Percentiles rank a stretch among this genome's conserved stretches.
phyloP scores from a whole-genome alignment of 2,888 invertebrate species.

The Platycheirus albimanus region DNA sequence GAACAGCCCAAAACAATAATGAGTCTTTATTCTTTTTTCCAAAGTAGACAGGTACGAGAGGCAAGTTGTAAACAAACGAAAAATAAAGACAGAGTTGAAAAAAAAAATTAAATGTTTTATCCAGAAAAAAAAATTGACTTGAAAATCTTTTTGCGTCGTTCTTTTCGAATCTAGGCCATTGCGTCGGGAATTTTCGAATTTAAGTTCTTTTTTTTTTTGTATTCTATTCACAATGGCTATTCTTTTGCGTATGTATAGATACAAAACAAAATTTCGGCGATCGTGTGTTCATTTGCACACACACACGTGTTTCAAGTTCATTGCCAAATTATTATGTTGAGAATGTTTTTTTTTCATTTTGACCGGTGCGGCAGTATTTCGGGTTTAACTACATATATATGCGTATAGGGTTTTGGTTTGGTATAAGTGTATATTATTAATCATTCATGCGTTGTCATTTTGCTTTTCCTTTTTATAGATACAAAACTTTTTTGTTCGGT shows the following conservation, averaged over 20 bases:
- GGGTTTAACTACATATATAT: not conserved
- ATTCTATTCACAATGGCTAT: constrained; percentile 50
- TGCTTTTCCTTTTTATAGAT: constrained; percentile 48
- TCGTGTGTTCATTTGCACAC: constrained; percentile 36
- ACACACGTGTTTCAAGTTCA: constrained; percentile 71
- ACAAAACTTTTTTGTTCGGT: constrained; percentile 5
- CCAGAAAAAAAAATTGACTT: constrained; percentile 30
- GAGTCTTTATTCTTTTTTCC: too few relatives aligned
- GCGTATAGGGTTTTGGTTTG: too few relatives aligned
- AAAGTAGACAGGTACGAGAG: not conserved
- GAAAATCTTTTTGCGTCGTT: constrained; percentile 67
- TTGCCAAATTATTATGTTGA: constrained; percentile 59
- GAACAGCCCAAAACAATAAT: not conserved
- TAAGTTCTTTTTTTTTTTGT: constrained; percentile 33
- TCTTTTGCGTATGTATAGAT: constrained; percentile 8
- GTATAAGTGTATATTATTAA: constrained; percentile 28
- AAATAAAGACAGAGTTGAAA: constrained; percentile 32
- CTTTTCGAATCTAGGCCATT: constrained; percentile 75
- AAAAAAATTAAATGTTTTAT: not conserved
- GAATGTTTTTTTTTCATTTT: constrained; percentile 41
- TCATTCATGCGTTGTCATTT: constrained; percentile 39
- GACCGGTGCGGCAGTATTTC: constrained; percentile 6
- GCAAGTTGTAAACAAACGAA: constrained; percentile 13
- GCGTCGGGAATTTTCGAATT: constrained; percentile 72
- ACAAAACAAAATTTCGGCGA: constrained; percentile 1